phyloP scores from a whole-genome alignment of 1,140 invertebrate species.

The Nylanderia fulva region DNA sequence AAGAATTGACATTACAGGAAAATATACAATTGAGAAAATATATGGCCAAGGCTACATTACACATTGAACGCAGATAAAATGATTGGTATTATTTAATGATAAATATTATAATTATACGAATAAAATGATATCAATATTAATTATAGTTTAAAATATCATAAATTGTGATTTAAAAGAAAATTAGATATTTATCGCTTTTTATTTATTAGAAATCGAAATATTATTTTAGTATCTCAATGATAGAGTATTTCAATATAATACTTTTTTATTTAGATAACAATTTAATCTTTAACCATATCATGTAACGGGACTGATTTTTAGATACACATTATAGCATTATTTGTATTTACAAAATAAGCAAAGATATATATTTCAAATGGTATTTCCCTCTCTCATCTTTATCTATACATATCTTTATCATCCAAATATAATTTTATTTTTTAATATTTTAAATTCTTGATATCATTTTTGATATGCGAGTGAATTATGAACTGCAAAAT shows the following conservation, averaged over 20 bases:
- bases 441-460: background rate
- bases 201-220: background rate
- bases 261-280: background rate
- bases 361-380: background rate
- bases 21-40: background rate
- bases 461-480: background rate
- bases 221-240: background rate
- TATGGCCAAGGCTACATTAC: background rate
- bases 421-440: background rate
- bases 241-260: background rate
- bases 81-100: too few species aligned
- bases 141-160: background rate
- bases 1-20: background rate
- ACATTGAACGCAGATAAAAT: background rate
- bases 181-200: background rate
- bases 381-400: background rate
- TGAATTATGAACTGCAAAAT: slow-evolving; percentile 39
- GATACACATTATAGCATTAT: background rate
- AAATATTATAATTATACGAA: background rate
- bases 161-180: background rate
- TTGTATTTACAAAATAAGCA: slow-evolving; percentile 18
- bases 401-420: slow-evolving; percentile 38
- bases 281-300: background rate
- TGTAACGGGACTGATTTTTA: background rate
- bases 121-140: background rate